These are phyloP conservation scores for Stegastes partitus DNA, from an alignment of 2,113 vertebrate genomes.

Conservation along the genomic window DNA sequence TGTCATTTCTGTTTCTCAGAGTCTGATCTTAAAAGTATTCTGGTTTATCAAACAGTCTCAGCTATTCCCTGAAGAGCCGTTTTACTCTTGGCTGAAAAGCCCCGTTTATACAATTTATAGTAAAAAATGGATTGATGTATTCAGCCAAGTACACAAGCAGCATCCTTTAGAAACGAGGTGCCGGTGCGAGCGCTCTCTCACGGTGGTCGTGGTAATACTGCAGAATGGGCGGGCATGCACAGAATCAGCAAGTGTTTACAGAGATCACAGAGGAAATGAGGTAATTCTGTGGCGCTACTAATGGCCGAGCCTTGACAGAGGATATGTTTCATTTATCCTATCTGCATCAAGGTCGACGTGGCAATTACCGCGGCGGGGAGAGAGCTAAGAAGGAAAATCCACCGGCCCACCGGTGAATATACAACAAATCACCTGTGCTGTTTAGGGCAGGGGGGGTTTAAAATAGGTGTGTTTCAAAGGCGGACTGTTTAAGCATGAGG, in stretches of 20 bases:
- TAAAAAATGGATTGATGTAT: constrained; percentile 47
- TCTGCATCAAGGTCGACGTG: constrained; percentile 79
- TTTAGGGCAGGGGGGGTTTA: constrained; percentile 63
- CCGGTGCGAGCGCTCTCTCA: constrained; percentile 21
- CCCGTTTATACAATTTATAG: constrained; percentile 34
- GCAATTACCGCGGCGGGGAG: constrained; percentile 68
- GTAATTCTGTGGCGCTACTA: constrained; percentile 71
- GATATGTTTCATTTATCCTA: constrained; percentile 79
- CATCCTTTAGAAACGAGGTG: constrained; percentile 39
- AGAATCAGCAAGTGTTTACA: constrained; percentile 71
- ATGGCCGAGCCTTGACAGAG: constrained; percentile 73
- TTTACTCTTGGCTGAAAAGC: constrained; percentile 49
- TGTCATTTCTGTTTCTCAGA: constrained; percentile 15
- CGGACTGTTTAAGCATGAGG: constrained; percentile 60
- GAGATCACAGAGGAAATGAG: constrained; percentile 74
- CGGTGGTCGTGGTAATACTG: constrained; percentile 28
- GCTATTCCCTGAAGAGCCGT: constrained; percentile 32
- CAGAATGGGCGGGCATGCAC: constrained; percentile 44
- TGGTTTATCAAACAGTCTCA: constrained; percentile 43
- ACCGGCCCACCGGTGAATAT: constrained; percentile 56
- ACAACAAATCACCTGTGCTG: constrained; percentile 79
- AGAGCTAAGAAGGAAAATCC: constrained; percentile 70
- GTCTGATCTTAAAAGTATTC: constrained; percentile 17
- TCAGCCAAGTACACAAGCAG: constrained; percentile 26
- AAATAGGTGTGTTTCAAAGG: constrained; percentile 74